phyloP scores from a whole-genome alignment of 2,113 vertebrate species.

The Talpa occidentalis region DNA sequence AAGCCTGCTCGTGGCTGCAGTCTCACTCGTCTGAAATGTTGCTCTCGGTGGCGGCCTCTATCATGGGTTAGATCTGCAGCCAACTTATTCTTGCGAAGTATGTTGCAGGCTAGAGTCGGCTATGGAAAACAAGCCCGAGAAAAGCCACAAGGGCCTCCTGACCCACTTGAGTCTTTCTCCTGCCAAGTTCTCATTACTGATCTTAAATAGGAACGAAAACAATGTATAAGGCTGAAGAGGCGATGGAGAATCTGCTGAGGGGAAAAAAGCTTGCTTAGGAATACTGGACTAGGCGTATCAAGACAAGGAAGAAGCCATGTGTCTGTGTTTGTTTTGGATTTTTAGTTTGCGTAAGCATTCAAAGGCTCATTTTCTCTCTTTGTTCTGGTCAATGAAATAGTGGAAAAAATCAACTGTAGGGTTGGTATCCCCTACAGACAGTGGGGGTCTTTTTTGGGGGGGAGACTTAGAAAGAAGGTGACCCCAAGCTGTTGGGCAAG shows the following conservation, averaged over 20 bases:
- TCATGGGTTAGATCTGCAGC: conserved; percentile 69
- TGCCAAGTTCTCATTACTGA: conserved; percentile 85
- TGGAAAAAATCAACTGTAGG: background rate
- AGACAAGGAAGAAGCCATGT: background rate
- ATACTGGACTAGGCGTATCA: background rate
- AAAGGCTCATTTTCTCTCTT: conserved; percentile 48
- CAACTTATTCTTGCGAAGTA: conserved; percentile 80
- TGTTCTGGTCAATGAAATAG: background rate
- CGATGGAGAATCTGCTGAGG: conserved; percentile 22
- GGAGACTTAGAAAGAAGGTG: background rate
- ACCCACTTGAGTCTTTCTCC: conserved; percentile 82
- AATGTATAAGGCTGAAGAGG: conserved; percentile 70
- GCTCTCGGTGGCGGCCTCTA: conserved; percentile 70
- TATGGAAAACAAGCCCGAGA: conserved; percentile 83
- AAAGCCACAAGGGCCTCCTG: conserved; percentile 86
- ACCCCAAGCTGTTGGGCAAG: background rate
- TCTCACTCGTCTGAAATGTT: conserved; percentile 53
- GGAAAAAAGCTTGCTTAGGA: conserved; percentile 52
- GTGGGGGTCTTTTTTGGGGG: too few species aligned
- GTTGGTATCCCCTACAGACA: accelerated
- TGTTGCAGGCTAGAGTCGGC: conserved; percentile 79
- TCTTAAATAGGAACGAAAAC: conserved; percentile 83
- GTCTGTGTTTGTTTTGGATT: background rate
- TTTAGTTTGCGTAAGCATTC: conserved; percentile 59
- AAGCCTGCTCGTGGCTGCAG: conserved; percentile 12